Conservation (phyloP, 2,113 vertebrate species). For the Martes martes region DNA sequence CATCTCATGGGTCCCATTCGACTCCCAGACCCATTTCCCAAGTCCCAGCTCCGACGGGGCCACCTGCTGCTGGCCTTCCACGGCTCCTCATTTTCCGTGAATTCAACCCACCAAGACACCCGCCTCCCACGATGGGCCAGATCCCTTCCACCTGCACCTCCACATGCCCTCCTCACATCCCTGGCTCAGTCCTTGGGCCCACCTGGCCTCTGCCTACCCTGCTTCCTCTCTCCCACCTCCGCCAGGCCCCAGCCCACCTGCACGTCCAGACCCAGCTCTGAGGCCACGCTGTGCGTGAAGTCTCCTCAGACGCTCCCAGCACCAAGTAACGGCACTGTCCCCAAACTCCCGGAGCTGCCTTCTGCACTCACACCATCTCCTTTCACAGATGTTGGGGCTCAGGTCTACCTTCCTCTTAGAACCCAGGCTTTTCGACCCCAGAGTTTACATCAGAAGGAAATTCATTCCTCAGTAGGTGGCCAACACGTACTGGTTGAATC, state of each 20-base stretch:
- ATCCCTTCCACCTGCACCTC: fast-evolving
- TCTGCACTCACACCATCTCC: too few species aligned
- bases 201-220: background rate
- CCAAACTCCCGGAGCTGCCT: too few species aligned
- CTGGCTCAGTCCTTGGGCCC: background rate
- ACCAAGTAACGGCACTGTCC: background rate
- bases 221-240: background rate
- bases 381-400: background rate
- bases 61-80: background rate
- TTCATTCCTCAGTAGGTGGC: fast-evolving
- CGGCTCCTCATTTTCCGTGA: background rate
- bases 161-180: fast-evolving
- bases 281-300: fast-evolving
- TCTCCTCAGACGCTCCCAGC: background rate
- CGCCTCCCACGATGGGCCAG: fast-evolving
- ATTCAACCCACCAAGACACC: background rate
- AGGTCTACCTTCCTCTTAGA: background rate
- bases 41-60: background rate
- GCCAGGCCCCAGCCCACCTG: background rate
- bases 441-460: background rate
- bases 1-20: background rate
- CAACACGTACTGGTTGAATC: background rate
- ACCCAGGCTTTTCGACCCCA: background rate
- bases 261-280: background rate
- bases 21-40: background rate